Conservation (phyloP, 2,888 invertebrate species). For the Flabesymbios commensalis region DNA sequence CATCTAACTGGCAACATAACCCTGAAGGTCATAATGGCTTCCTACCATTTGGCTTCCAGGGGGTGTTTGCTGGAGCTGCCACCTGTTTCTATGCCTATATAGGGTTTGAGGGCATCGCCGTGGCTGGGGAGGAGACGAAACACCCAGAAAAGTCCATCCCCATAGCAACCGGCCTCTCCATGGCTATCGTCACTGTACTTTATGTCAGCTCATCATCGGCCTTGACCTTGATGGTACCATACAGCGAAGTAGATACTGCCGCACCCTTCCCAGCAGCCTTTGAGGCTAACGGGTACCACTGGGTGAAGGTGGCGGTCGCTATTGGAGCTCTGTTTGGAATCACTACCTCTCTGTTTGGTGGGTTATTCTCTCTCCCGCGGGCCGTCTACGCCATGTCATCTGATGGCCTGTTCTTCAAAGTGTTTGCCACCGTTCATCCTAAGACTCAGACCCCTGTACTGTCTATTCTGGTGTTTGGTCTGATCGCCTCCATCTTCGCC, state of each 20-base stretch:
- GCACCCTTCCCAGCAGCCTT: slow-evolving; percentile 55
- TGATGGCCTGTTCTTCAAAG: slow-evolving; percentile 81
- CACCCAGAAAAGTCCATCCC: slow-evolving; percentile 58
- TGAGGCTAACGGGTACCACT: slow-evolving; percentile 39
- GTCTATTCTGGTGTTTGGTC: slow-evolving; percentile 52
- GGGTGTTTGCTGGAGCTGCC: slow-evolving; percentile 59
- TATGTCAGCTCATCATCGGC: slow-evolving; percentile 51
- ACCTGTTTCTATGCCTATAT: slow-evolving; percentile 62
- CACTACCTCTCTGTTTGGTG: slow-evolving; percentile 67
- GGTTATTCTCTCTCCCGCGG: slow-evolving; percentile 81
- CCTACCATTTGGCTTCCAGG: slow-evolving; percentile 48
- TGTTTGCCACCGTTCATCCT: slow-evolving; percentile 72
- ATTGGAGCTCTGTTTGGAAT: slow-evolving; percentile 50
- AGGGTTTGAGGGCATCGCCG: slow-evolving; percentile 60
- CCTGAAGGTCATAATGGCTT: slow-evolving; percentile 51
- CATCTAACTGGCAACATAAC: slow-evolving; percentile 82
- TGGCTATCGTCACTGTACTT: slow-evolving; percentile 49
- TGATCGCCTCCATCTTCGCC: slow-evolving; percentile 69
- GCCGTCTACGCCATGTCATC: slow-evolving; percentile 89
- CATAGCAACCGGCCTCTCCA: slow-evolving; percentile 50
- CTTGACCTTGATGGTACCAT: slow-evolving; percentile 54
- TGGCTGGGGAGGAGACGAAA: slow-evolving; percentile 61
- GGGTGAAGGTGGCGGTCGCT: slow-evolving; percentile 49
- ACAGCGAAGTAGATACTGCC: slow-evolving; percentile 41
- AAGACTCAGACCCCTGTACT: slow-evolving; percentile 70